Percentiles rank a stretch among this genome's conserved stretches.
These are phyloP conservation scores for Andrena minutula DNA, from an alignment of 2,888 invertebrate genomes.

Conservation along the genomic window DNA sequence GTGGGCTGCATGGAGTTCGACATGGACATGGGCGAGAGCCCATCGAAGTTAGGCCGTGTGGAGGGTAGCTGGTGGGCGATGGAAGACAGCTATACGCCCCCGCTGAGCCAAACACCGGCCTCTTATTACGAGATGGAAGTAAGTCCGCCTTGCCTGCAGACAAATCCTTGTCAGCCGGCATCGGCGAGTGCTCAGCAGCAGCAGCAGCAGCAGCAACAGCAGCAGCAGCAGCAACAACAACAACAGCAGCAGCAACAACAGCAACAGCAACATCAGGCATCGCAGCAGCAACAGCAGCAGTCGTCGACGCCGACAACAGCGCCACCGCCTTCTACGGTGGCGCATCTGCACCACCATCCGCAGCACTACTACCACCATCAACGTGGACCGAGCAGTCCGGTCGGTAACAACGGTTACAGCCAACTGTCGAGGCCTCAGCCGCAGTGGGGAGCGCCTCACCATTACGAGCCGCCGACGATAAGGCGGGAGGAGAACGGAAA, in stretches of 20 bases:
- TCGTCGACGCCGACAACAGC: slow-evolving; percentile 57
- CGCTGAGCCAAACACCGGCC: slow-evolving; percentile 76
- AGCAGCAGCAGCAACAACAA: slow-evolving; percentile 76
- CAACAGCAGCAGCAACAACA: slow-evolving; percentile 66
- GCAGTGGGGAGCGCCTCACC: slow-evolving; percentile 80
- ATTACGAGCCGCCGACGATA: slow-evolving; percentile 89
- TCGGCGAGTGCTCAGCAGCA: slow-evolving; percentile 72
- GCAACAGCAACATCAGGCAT: slow-evolving; percentile 76
- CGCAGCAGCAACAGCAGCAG: slow-evolving; percentile 68
- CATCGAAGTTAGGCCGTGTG: slow-evolving; percentile 86
- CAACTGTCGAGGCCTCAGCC: slow-evolving; percentile 84
- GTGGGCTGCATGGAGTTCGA: slow-evolving; percentile 85
- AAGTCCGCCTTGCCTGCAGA: slow-evolving; percentile 79
- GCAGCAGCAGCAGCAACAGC: slow-evolving; percentile 69
- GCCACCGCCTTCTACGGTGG: slow-evolving; percentile 60
- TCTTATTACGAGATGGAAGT: slow-evolving; percentile 83
- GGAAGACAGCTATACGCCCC: slow-evolving; percentile 81
- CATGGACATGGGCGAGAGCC: slow-evolving; percentile 87
- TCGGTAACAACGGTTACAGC: slow-evolving; percentile 78
- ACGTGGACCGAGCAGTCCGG: slow-evolving; percentile 57
- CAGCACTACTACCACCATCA: slow-evolving; percentile 78
- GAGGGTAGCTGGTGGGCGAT: slow-evolving; percentile 84
- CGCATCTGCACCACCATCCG: slow-evolving; percentile 73
- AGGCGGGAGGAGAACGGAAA: slow-evolving; percentile 95
- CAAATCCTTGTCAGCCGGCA: slow-evolving; percentile 78